These are phyloP conservation scores for Myripristis jacobus DNA, from an alignment of 2,797 vertebrate genomes.

Conservation along the genomic window DNA sequence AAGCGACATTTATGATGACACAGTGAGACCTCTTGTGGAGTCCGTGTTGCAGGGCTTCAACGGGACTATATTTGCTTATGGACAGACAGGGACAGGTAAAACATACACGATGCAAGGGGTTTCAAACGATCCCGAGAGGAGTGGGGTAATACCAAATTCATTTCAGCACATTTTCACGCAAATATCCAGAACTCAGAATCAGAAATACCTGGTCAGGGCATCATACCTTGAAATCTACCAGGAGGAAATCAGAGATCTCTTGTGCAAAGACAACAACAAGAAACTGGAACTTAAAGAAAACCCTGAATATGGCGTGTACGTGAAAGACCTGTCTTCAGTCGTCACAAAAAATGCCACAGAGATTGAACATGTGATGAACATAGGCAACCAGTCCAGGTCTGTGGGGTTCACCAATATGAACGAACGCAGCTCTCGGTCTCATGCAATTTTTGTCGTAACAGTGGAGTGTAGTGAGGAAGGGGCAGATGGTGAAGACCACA, in stretches of 20 bases:
- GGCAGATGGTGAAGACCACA: conserved; percentile 92
- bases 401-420: conserved; percentile 97
- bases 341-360: conserved; percentile 95
- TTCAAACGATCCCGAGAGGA: conserved; percentile 88
- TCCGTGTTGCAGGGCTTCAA: conserved; percentile 94
- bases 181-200: conserved; percentile 95
- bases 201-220: conserved; percentile 95
- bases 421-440: conserved; percentile 94
- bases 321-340: conserved; percentile 93
- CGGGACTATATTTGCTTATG: conserved; percentile 95
- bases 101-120: conserved; percentile 96
- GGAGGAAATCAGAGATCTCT: conserved; percentile 95
- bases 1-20: conserved; percentile 92
- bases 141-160: conserved; percentile 92
- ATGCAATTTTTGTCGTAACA: conserved; percentile 94
- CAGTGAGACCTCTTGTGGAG: conserved; percentile 93
- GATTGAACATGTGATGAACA: conserved; percentile 96
- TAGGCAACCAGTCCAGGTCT: conserved; percentile 92
- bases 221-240: conserved; percentile 98
- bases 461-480: conserved; percentile 94
- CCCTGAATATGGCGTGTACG: conserved; percentile 91
- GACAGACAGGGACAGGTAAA: conserved; percentile 97
- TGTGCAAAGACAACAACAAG: conserved; percentile 93
- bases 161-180: conserved; percentile 97
- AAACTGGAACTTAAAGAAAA: conserved; percentile 95